Evolutionary conservation across 2,888 invertebrate species (phyloP).

Genomic region (Lasius platythorax): DNA sequence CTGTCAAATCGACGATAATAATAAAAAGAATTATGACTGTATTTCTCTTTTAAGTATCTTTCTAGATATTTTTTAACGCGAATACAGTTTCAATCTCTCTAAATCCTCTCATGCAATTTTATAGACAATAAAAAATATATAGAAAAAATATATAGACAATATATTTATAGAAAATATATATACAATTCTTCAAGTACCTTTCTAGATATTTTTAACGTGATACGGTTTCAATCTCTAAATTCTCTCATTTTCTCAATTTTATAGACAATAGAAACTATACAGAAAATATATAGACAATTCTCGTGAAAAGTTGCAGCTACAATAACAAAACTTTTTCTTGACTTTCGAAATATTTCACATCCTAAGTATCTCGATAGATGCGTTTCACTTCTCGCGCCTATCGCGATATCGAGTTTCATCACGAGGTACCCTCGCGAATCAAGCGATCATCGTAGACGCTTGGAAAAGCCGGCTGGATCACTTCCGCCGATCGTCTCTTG

Average conservation of each 20-base stretch:
- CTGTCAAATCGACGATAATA: not conserved
- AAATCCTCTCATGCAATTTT: not conserved
- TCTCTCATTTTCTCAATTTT: too few relatives aligned
- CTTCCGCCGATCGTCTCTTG: slow-evolving; percentile 39
- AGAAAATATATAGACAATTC: not conserved
- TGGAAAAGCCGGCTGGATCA: slow-evolving; percentile 26
- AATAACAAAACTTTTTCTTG: not conserved
- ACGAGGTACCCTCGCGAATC: slow-evolving; percentile 3
- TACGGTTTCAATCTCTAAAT: too few relatives aligned
- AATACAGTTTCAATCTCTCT: not conserved
- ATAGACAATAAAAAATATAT: too few relatives aligned
- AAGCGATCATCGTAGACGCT: slow-evolving; percentile 3
- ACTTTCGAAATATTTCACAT: not conserved
- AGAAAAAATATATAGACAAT: not conserved
- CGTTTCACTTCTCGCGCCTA: slow-evolving; percentile 6
- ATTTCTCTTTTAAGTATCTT: not conserved
- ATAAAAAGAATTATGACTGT: not conserved
- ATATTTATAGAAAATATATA: too few relatives aligned
- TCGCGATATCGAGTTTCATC: slow-evolving; percentile 20
- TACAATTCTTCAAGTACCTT: too few relatives aligned
- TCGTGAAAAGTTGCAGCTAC: not conserved
- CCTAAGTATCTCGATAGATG: not conserved
- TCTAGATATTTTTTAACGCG: not conserved
- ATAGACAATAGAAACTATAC: not conserved
- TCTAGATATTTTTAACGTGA: too few relatives aligned